Base-by-base conservation (phyloP, 1,140 invertebrate genomes). In the Tyrophagus putrescentiae region DNA sequence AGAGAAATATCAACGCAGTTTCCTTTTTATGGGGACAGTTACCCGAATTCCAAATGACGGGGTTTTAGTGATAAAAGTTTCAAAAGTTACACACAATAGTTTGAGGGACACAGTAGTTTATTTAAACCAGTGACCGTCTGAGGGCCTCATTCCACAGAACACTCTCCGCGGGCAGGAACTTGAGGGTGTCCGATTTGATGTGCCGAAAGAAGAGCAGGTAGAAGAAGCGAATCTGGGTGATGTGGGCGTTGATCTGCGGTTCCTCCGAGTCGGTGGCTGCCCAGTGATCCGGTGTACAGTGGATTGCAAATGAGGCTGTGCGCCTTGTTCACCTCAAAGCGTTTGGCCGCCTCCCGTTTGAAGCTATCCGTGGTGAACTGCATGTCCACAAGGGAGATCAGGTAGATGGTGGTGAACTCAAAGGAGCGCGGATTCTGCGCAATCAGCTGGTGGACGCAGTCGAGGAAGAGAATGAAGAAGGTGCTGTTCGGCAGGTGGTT, bases 391-490 rank as follows among this genome's bases (percentile, higher is more conserved):
- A 95, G 69, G 0, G 85, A 84, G 5, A 85, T 89, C 41, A 97
- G 77, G 73, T 92, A 93, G 0, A 84, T 88, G 73, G 94, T 87
- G 4, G 86, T 86, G 73, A 92, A 92, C 73, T 93, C 85, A 72
- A 96, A 94, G 57, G 82, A 77, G 1, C 81, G 75, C 9, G 88
- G 88, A 73, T 84, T 90, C 74, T 95, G 90, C 67, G 83, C 80
- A 60, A 82, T 72, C 32, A 96, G 73, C 75, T 96, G 92, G 85
- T 87, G 93, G 48, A 87, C 83, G 72, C 88, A 91, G 71, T 97
- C 92, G 62, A 97, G 76, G 72, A 88, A 95, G 42, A 96, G 69
- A 25, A 44, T 59, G 36, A 57, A 65, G n/a, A 66, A 39, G 27
- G 62, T 28, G 25, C 29, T 23, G 58, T 57, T 29, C 13, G 44